Percentiles rank a stretch among this genome's conserved stretches.
Conservation (phyloP, 1,140 invertebrate genomes). For the Caenorhabditis briggsae region DNA sequence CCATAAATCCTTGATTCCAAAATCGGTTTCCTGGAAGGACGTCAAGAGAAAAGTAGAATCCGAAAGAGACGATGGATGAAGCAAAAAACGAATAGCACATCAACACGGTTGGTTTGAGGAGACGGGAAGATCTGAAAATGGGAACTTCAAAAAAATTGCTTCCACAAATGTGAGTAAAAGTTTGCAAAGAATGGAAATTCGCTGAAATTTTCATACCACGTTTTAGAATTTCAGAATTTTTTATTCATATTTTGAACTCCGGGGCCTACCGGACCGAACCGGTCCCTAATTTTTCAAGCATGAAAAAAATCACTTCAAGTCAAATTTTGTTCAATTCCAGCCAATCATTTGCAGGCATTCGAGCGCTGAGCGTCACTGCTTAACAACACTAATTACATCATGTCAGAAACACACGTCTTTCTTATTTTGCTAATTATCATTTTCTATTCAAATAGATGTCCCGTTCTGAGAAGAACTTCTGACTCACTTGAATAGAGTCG, state of each 20-base stretch:
- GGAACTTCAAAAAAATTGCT: slow-evolving; percentile 12
- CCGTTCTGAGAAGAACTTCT: background rate
- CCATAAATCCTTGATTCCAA: slow-evolving; percentile 72
- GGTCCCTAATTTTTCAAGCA: too few species aligned
- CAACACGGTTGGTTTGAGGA: slow-evolving; percentile 63
- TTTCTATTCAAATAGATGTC: background rate
- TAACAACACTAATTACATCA: too few species aligned
- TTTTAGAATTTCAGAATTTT: too few species aligned
- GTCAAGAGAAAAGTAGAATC: slow-evolving; percentile 74
- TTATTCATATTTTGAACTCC: too few species aligned
- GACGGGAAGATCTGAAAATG: slow-evolving; percentile 29
- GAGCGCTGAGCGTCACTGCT: too few species aligned
- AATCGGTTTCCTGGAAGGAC: slow-evolving; percentile 72
- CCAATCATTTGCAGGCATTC: too few species aligned
- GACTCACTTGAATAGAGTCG: slow-evolving; percentile 1
- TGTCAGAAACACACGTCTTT: background rate
- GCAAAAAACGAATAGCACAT: slow-evolving; percentile 74
- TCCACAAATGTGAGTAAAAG: background rate
- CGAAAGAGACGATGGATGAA: slow-evolving; percentile 75
- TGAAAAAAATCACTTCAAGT: too few species aligned
- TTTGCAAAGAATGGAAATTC: too few species aligned
- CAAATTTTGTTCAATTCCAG: too few species aligned
- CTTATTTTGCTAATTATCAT: background rate
- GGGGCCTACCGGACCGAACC: too few species aligned
- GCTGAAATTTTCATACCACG: too few species aligned